phyloP scores from a whole-genome alignment of 2,113 vertebrate genomes.

The Eretmochelys imbricata region DNA sequence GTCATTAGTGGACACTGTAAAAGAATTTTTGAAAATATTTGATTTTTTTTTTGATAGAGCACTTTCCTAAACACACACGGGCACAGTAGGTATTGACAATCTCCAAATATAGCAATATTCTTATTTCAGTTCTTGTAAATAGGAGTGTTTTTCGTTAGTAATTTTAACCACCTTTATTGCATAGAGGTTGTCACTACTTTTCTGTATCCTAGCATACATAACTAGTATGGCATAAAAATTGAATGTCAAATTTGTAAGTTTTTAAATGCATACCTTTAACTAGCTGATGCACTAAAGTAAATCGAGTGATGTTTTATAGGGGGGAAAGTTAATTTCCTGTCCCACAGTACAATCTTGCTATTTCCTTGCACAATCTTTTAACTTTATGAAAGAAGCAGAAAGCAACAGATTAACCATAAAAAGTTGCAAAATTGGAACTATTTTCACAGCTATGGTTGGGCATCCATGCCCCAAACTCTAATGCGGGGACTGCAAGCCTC shows the following conservation, averaged over 20 bases:
- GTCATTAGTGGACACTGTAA: not conserved
- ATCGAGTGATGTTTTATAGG: not conserved
- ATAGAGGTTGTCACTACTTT: not conserved
- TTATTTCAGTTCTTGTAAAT: not conserved
- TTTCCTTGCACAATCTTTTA: not conserved
- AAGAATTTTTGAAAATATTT: not conserved
- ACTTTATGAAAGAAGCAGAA: not conserved
- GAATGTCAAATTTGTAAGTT: not conserved
- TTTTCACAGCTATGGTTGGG: not conserved
- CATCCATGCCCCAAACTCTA: not conserved
- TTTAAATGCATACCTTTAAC: conserved; percentile 21
- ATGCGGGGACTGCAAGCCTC: not conserved
- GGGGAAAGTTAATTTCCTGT: conserved; percentile 20
- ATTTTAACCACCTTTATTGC: not conserved
- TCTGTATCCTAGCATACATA: not conserved
- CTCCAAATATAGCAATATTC: not conserved
- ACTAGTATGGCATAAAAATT: not conserved
- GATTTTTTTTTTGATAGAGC: not conserved
- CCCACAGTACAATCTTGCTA: not conserved
- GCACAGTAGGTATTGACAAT: not conserved
- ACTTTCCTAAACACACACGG: not conserved
- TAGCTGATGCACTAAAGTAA: not conserved
- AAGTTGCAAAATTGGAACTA: not conserved
- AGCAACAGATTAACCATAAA: not conserved
- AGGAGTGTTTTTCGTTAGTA: not conserved